Evolutionary conservation across 1,140 invertebrate genomes (phyloP).

Genomic region (Adoxophyes honmai): DNA sequence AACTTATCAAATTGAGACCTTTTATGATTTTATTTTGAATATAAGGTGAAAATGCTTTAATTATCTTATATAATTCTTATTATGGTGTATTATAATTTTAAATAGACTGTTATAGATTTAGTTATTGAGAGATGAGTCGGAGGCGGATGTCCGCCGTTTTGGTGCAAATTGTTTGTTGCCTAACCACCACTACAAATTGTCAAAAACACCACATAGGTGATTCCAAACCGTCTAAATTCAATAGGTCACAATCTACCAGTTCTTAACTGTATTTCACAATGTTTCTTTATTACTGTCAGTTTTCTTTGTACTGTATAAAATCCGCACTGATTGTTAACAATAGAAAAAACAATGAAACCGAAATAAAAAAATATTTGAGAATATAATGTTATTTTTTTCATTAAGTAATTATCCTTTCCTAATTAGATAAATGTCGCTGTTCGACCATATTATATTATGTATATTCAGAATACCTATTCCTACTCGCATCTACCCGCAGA

Average conservation of each 20-base stretch:
- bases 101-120: constrained; percentile 75
- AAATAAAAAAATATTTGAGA: constrained; percentile 36
- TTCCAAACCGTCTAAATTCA: constrained; percentile 5
- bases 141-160: constrained; percentile 27
- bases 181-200: neutral
- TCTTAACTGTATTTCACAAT: constrained; percentile 36
- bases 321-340: constrained; percentile 54
- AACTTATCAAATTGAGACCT: constrained; percentile 63
- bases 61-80: constrained; percentile 69
- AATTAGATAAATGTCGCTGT: neutral
- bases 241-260: constrained; percentile 40
- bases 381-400: constrained; percentile 3
- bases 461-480: too few relatives aligned
- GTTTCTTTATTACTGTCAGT: constrained; percentile 32
- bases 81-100: constrained; percentile 73
- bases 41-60: constrained; percentile 75
- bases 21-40: constrained; percentile 71
- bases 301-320: constrained; percentile 41
- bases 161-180: constrained; percentile 44
- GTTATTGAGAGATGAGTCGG: constrained; percentile 49
- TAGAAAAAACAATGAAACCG: constrained; percentile 38
- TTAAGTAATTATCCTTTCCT: neutral
- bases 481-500: too few relatives aligned
- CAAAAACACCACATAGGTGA: neutral
- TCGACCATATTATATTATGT: too few relatives aligned